Evolutionary conservation across 2,888 invertebrate genomes (phyloP).

Genomic region (Acrocyrtus sp.): DNA sequence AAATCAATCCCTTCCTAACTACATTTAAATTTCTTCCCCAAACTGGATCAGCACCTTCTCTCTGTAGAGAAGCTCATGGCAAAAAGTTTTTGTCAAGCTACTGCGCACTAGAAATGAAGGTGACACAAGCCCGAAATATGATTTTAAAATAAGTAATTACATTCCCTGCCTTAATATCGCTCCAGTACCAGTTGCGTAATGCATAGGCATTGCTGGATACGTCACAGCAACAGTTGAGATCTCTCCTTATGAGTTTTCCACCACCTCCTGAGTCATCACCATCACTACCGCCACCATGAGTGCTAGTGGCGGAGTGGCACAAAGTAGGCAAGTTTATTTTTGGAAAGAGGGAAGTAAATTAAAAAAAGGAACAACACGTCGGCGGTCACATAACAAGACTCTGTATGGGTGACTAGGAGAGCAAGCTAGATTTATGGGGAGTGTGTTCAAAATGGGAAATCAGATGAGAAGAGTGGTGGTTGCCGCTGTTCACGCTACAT

Average conservation of each 20-base stretch:
- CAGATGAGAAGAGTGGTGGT: background rate
- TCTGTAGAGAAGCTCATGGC: background rate
- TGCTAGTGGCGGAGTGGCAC: background rate
- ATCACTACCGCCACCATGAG: background rate
- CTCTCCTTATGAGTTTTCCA: background rate
- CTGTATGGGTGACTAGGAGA: background rate
- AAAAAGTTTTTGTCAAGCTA: too few species aligned
- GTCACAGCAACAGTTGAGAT: conserved; percentile 12
- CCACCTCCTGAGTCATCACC: background rate
- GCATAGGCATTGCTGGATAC: background rate
- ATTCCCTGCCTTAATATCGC: too few species aligned
- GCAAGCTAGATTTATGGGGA: background rate
- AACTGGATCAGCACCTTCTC: background rate
- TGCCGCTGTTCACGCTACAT: background rate
- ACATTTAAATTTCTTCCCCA: background rate
- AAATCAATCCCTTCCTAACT: background rate
- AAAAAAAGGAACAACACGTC: conserved; percentile 3
- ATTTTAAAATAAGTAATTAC: background rate
- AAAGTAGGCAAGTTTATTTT: background rate
- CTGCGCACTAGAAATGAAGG: too few species aligned
- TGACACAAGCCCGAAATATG: background rate
- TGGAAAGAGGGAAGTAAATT: background rate
- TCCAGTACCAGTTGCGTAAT: conserved; percentile 1
- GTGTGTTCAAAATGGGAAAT: background rate
- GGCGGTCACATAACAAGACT: background rate